These are phyloP conservation scores for Drosophila nannoptera DNA, from an alignment of 1,140 invertebrate species.

Conservation along the genomic window DNA sequence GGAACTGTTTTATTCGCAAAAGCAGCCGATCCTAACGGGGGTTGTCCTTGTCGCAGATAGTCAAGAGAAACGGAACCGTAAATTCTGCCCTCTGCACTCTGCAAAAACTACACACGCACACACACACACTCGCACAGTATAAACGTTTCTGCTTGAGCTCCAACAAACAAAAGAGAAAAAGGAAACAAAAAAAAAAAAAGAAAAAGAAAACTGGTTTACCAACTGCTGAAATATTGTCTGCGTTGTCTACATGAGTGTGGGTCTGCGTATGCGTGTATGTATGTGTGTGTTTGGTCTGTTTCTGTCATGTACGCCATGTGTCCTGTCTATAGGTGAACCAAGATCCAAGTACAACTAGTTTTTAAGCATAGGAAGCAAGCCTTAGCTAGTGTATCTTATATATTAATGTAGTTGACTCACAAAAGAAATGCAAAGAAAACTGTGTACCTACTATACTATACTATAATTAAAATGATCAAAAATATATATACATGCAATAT, in stretches of 20 bases:
- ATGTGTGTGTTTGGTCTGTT: not conserved
- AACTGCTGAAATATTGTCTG: constrained; percentile 44
- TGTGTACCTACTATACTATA: constrained; percentile 1
- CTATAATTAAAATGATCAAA: not conserved
- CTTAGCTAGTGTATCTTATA: constrained; percentile 30
- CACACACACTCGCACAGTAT: constrained; percentile 28
- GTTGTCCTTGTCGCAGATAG: constrained; percentile 51
- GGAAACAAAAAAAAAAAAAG: constrained; percentile 30
- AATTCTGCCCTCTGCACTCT: constrained; percentile 14
- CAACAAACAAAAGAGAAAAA: constrained; percentile 40
- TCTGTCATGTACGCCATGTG: not conserved
- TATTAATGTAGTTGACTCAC: constrained; percentile 20
- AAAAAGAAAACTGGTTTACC: constrained; percentile 68
- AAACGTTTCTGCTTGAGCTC: constrained; percentile 59
- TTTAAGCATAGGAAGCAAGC: constrained; percentile 37
- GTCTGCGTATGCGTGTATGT: not conserved
- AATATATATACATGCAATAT: constrained; percentile 5
- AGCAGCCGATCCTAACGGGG: constrained; percentile 52
- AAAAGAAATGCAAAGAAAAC: not conserved
- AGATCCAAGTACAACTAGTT: constrained; percentile 47
- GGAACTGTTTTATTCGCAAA: constrained; percentile 51
- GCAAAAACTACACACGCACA: constrained; percentile 29
- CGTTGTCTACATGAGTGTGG: not conserved
- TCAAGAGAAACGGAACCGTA: constrained; percentile 33
- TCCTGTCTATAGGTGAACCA: constrained; percentile 25